These are phyloP conservation scores for Pterocles orientalis DNA, from an alignment of 2,113 vertebrate species.

Conservation along the genomic window DNA sequence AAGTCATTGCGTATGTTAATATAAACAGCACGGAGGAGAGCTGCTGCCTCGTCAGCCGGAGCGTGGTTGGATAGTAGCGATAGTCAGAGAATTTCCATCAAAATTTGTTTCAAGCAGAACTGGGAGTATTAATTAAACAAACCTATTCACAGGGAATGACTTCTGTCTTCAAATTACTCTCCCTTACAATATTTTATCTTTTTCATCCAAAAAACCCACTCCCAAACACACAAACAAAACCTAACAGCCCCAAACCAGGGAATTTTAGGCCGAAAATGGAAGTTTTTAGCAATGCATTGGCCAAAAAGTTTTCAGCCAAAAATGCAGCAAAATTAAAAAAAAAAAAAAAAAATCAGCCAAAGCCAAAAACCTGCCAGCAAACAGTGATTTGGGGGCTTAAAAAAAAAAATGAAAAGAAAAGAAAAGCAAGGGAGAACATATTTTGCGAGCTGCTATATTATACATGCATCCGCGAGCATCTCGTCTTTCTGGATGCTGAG, in stretches of 20 bases:
- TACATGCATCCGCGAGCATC: neutral
- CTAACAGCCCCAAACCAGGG: accelerated
- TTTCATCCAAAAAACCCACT: neutral
- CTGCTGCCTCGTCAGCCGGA: neutral
- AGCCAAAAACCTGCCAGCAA: slow-evolving; percentile 11
- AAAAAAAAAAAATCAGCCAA: neutral
- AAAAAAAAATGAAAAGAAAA: neutral
- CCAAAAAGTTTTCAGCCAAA: neutral
- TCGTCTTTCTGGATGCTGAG: neutral
- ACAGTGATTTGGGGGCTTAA: neutral
- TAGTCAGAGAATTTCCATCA: neutral
- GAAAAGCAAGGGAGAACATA: neutral
- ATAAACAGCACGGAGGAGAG: neutral
- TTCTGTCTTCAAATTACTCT: neutral
- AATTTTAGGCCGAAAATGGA: neutral
- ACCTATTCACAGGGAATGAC: neutral
- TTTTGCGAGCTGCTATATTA: slow-evolving; percentile 27
- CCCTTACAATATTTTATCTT: neutral
- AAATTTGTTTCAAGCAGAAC: neutral
- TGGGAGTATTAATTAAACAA: neutral
- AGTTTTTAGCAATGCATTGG: neutral
- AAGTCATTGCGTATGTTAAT: neutral
- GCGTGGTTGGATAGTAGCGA: neutral
- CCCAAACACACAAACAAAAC: neutral
- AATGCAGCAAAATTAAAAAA: neutral